A percentile compares a stretch with the other conserved stretches of the same genome.
These are phyloP conservation scores for Xestia sexstrigata DNA, from an alignment of 2,888 invertebrate species.

Conservation along the genomic window DNA sequence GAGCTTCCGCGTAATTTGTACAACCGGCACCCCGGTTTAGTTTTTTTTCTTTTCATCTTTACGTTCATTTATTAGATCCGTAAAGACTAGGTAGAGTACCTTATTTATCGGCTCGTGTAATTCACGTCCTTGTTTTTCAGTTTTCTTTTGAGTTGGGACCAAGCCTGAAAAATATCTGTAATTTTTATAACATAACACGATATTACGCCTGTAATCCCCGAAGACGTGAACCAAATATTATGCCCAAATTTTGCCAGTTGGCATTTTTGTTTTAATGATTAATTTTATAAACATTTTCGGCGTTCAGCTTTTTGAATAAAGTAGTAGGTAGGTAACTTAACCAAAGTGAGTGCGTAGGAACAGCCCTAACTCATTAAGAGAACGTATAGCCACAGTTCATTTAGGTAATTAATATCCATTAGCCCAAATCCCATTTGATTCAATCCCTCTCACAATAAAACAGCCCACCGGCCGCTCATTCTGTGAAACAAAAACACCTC, in stretches of 20 bases:
- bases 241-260: background rate
- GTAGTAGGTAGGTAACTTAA: background rate
- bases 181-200: background rate
- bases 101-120: background rate
- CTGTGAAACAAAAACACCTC: slow-evolving; percentile 27
- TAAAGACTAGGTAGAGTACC: background rate
- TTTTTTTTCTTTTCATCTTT: slow-evolving; percentile 13
- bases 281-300: background rate
- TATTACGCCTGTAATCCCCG: background rate
- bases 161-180: background rate
- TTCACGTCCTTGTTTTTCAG: background rate
- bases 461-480: slow-evolving; percentile 12
- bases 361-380: background rate
- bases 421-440: slow-evolving; percentile 30
- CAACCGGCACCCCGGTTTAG: slow-evolving; percentile 9
- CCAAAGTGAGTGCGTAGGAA: background rate
- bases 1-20: slow-evolving; percentile 22
- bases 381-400: slow-evolving; percentile 2
- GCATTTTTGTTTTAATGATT: background rate
- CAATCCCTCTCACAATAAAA: slow-evolving; percentile 20
- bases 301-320: background rate
- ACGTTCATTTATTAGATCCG: background rate
- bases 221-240: background rate
- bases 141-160: background rate
- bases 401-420: slow-evolving; percentile 45